Conservation (phyloP, 2,888 invertebrate species). For the Argyresthia albistria region DNA sequence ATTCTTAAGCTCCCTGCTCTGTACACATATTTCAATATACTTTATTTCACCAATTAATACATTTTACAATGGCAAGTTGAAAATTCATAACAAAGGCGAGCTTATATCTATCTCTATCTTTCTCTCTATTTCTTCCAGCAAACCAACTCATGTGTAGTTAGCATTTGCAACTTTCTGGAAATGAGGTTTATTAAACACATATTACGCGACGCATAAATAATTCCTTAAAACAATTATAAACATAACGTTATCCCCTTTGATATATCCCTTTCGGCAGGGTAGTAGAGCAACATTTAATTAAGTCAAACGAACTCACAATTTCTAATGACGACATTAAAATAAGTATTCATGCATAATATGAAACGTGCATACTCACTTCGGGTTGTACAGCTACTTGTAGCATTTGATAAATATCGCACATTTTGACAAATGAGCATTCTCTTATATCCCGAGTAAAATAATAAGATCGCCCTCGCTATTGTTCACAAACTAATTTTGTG, state of each 20-base stretch:
- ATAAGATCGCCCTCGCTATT: slow-evolving; percentile 61
- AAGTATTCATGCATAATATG: slow-evolving; percentile 2
- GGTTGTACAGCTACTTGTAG: slow-evolving; percentile 23
- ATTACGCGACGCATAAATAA: not conserved
- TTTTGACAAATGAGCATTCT: slow-evolving; percentile 70
- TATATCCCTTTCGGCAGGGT: no score
- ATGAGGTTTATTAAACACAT: no score
- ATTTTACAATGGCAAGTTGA: no score
- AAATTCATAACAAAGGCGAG: no score
- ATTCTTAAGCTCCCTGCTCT: no score
- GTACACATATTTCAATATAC: no score
- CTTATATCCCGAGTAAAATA: slow-evolving; percentile 61
- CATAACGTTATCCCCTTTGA: slow-evolving; percentile 1
- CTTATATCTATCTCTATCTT: no score
- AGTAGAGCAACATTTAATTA: slow-evolving; percentile 3
- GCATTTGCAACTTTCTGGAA: no score
- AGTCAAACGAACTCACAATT: not conserved
- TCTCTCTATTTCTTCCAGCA: no score
- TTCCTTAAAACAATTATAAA: not conserved
- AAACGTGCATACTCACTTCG: not conserved
- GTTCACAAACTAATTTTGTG: no score
- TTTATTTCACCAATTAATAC: no score
- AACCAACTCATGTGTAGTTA: no score
- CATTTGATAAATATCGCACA: slow-evolving; percentile 68
- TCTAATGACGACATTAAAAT: slow-evolving; percentile 3